These are phyloP conservation scores for Sebastes nivosus DNA, from an alignment of 2,797 vertebrate genomes.

Conservation along the genomic window DNA sequence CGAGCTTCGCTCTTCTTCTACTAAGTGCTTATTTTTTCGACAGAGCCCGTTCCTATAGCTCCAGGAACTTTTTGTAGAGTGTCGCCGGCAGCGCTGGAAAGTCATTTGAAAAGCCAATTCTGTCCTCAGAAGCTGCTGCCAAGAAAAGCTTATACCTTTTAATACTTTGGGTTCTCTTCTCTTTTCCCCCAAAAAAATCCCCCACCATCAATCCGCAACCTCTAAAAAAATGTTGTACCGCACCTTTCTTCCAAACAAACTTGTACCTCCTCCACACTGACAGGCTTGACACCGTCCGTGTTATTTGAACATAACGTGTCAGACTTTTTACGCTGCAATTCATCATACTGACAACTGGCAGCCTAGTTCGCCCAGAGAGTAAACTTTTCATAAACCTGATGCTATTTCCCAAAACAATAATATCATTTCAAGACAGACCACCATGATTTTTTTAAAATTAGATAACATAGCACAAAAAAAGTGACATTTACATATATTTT, in stretches of 20 bases:
- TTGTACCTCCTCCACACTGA: slow-evolving; percentile 49
- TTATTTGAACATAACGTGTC: slow-evolving; percentile 39
- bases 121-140: slow-evolving; percentile 76
- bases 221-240: slow-evolving; percentile 15
- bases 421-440: slow-evolving; percentile 1
- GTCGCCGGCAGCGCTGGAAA: slow-evolving; percentile 77
- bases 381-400: slow-evolving; percentile 8
- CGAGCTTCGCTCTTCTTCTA: slow-evolving; percentile 71
- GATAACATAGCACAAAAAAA: neutral
- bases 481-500: neutral
- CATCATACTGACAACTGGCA: slow-evolving; percentile 44
- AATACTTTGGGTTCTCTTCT: slow-evolving; percentile 72
- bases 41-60: slow-evolving; percentile 77
- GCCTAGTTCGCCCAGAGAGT: neutral
- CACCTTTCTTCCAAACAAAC: slow-evolving; percentile 48
- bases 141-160: slow-evolving; percentile 80
- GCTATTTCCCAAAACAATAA: neutral
- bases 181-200: slow-evolving; percentile 39
- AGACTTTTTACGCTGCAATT: slow-evolving; percentile 31
- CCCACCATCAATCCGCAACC: slow-evolving; percentile 45
- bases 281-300: slow-evolving; percentile 35
- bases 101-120: slow-evolving; percentile 80
- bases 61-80: slow-evolving; percentile 77
- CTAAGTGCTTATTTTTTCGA: slow-evolving; percentile 78
- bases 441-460: slow-evolving; percentile 1